Evolutionary conservation across 1,140 invertebrate genomes (phyloP), one percentile per base, ranked within the genome.

Genomic region (Carcinoscorpius rotundicauda): DNA sequence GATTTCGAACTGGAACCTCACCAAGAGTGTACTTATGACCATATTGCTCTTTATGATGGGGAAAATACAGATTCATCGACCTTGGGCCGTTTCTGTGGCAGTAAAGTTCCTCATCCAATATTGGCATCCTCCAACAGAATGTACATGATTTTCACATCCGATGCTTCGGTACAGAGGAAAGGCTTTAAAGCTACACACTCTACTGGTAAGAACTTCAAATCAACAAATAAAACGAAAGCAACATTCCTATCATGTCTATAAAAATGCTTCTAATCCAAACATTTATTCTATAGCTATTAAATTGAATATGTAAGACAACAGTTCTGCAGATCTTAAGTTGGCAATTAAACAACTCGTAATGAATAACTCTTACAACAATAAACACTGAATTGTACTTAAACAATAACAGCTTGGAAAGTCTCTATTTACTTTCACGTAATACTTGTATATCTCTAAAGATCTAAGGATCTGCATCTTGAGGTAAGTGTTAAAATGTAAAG

Each of bases 1-100:
- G 86, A 88, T 57, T 98, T 98, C 75, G 93, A 97, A 73, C 81
- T 99, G 75, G 96, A 99, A 75, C 89, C 91, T 0, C 95, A 98
- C 77, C 93, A 94, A 78, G 91, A 97, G 76, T 99, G 96, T 74
- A 86, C 88, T 1, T 98, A 98, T 73, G 96, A 99, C 75, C 88
- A 95, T 73, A 87, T 98, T 29, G 86, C 87, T 1, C 84, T 98
- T 52, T 98, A 95, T 74, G 94, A 98, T 74, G 95, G 96, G 0
- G 84, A 87, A 64, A 91, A 87, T 3, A 86, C 87, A 1, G 88
- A 92, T 53, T 83, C 86, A 49, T 82, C 83, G 49, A 86, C 85
- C 0, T 77, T 97, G 52, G 94, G 94, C 4, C 81, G 86, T 66
- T 97, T 95, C 75, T 98, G 95, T 74, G 95, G 95, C 3, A 86